Conservation (phyloP, 64 coral and sea anemone genomes). For the Stichodactyla helianthus region DNA sequence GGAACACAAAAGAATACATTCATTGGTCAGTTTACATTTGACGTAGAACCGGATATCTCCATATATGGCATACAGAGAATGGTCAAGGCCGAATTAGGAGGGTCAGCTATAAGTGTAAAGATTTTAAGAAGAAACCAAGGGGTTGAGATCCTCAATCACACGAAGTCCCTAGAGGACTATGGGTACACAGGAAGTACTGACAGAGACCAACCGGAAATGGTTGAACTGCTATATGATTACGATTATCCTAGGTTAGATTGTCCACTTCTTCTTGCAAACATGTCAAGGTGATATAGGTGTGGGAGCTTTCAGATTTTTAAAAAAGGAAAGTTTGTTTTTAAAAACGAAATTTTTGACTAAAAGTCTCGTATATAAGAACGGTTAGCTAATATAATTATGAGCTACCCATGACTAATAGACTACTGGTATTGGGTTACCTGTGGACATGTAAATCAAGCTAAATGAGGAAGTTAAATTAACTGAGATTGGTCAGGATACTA, state of each 20-base stretch:
- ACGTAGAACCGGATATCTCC: conserved; percentile 38
- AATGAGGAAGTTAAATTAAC: no score
- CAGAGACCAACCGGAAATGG: conserved; percentile 19
- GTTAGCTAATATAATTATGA: no score
- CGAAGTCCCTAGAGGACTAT: conserved; percentile 46
- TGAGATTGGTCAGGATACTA: no score
- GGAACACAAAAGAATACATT: background rate
- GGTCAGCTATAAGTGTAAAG: conserved; percentile 23
- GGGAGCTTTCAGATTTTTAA: background rate
- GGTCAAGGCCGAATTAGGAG: conserved; percentile 36
- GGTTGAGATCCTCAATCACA: conserved; percentile 39
- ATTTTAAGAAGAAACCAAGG: conserved; percentile 20
- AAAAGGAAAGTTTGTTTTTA: no score
- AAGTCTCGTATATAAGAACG: no score
- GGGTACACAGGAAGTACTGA: conserved; percentile 47
- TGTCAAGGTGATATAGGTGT: background rate
- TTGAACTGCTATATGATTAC: conserved; percentile 68
- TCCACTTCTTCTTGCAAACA: conserved; percentile 62
- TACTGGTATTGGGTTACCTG: no score
- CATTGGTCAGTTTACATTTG: conserved; percentile 21
- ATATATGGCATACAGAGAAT: conserved; percentile 57
- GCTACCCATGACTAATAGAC: no score
- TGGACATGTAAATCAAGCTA: no score
- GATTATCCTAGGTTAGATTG: conserved; percentile 63
- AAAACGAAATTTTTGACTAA: no score